Base-by-base conservation (phyloP, 2,797 vertebrate species). In the Notolabrus celidotus region DNA sequence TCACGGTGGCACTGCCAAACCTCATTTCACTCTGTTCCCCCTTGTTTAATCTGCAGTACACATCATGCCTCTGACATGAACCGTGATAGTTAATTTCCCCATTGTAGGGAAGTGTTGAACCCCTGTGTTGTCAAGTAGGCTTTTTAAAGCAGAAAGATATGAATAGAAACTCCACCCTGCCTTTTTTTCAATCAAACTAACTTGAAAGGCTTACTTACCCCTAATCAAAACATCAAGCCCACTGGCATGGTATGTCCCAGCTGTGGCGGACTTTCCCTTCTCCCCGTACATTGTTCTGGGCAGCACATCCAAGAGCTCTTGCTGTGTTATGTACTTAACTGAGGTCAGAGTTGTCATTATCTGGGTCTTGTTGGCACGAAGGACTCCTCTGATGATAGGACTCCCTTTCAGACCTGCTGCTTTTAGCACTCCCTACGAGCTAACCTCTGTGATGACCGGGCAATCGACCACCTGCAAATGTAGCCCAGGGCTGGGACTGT, bases 321-420 rank as follows among this genome's bases (percentile, higher is more conserved):
- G 95, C 95, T 95, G 94, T 94, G 94, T 95, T 94, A 93, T 94
- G 94, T 95, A 95, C 94, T 97, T 97, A 95, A 95, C 94, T 93
- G 93, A 93, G 95, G 95, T 95, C 95, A 96, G 93, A 93, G 94
- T 95, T 95, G 95, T 95, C 95, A 96, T 96, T 96, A 96, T 97
- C 95, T 95, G 94, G 94, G 93, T 94, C 95, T 96, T 95, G 95
- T 95, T 95, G 92, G 77, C 88, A 93, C 89, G 92, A 71, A 79
- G 79, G 88, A 78, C 94, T 96, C 94, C 94, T 91, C 93, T 95
- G 95, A 95, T 95, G 94, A 95, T 94, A 71, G 93, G 94, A 94
- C 93, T 90, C 91, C 86, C 88, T 94, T 93, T 94, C 92, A 95
- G 88, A 89, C 87, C 88, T 88, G 90, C 89, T 91, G 91, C 92